These are phyloP conservation scores for Ferrisia virgata DNA, from an alignment of 2,888 invertebrate genomes.

Conservation along the genomic window DNA sequence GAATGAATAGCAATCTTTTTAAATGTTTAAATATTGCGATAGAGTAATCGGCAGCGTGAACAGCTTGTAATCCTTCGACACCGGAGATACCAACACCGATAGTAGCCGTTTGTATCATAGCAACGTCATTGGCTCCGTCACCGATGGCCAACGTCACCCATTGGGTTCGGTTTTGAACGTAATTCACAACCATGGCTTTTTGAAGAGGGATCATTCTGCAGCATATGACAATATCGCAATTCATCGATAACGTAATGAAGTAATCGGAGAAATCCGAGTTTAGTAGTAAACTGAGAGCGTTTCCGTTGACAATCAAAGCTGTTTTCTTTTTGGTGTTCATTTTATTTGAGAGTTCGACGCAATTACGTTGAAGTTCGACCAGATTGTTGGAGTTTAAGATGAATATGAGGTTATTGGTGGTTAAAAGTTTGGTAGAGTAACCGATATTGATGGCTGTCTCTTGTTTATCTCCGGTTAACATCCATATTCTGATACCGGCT, in stretches of 20 bases:
- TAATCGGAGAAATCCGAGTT: constrained; percentile 23
- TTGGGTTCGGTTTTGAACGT: constrained; percentile 37
- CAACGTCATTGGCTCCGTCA: constrained; percentile 96
- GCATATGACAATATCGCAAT: constrained; percentile 86
- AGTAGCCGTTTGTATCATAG: constrained; percentile 95
- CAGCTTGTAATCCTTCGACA: constrained; percentile 95
- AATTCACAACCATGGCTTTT: constrained; percentile 62
- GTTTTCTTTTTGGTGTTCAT: not conserved
- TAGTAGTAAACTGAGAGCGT: constrained; percentile 1
- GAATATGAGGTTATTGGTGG: constrained; percentile 66
- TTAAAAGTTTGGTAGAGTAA: constrained; percentile 86
- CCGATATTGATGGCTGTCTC: constrained; percentile 96
- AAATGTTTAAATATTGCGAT: constrained; percentile 79
- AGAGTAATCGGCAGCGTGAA: constrained; percentile 97
- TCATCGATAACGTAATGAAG: constrained; percentile 77
- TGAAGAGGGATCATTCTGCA: constrained; percentile 90
- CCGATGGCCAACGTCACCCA: constrained; percentile 54
- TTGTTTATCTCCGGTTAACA: constrained; percentile 90
- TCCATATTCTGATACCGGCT: constrained; percentile 84
- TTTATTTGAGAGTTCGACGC: not conserved
- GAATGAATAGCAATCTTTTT: constrained; percentile 81
- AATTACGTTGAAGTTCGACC: not conserved
- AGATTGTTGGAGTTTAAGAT: constrained; percentile 62
- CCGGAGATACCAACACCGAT: constrained; percentile 97
- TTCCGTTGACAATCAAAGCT: constrained; percentile 39